Conservation (phyloP, 2,888 invertebrate genomes). For the Ryuthela nishihirai region DNA sequence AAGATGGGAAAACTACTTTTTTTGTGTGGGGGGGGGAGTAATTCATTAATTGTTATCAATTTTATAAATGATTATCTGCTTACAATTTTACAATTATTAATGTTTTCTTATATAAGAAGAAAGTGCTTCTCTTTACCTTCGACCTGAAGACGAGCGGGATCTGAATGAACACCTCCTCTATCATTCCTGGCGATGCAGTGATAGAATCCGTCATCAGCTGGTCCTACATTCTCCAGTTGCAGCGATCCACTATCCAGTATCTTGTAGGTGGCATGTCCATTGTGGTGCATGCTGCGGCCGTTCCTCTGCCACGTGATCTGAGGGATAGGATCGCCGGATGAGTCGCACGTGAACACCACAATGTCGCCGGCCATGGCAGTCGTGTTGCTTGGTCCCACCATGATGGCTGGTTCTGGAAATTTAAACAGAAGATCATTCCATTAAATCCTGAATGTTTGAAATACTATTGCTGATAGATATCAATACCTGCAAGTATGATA, state of each 20-base stretch:
- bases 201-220: constrained; percentile 40
- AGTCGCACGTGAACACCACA: constrained; percentile 37
- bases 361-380: constrained; percentile 39
- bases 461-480: too few species aligned
- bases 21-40: too few species aligned
- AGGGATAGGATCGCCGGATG: constrained; percentile 30
- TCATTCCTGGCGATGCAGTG: constrained; percentile 40
- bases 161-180: constrained; percentile 33
- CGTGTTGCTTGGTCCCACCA: constrained; percentile 34
- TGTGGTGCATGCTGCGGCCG: constrained; percentile 26
- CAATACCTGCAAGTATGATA: too few species aligned
- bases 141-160: constrained; percentile 37
- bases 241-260: constrained; percentile 37
- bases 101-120: too few species aligned
- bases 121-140: constrained; percentile 39
- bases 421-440: neutral
- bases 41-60: too few species aligned
- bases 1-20: too few species aligned
- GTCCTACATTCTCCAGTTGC: constrained; percentile 36
- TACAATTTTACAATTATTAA: too few species aligned
- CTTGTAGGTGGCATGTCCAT: constrained; percentile 32
- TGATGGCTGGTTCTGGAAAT: constrained; percentile 34
- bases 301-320: constrained; percentile 39
- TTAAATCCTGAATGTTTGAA: neutral
- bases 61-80: too few species aligned